These are phyloP conservation scores for Altica lythri DNA, from an alignment of 2,888 invertebrate genomes.

Conservation along the genomic window DNA sequence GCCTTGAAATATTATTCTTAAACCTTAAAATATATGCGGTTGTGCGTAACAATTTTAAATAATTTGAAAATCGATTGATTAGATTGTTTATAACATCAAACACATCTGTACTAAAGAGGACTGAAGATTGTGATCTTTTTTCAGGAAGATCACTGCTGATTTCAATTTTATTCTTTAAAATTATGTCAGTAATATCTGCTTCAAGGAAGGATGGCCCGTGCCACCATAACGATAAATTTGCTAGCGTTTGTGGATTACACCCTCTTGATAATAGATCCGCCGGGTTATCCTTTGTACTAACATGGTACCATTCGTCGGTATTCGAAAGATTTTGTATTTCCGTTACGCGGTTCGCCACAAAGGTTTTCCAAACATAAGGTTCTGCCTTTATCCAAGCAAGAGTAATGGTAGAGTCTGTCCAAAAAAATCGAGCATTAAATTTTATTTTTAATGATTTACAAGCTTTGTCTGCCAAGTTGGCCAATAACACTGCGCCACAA, in stretches of 20 bases:
- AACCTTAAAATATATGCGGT: too few species aligned
- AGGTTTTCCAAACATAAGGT: conserved; percentile 33
- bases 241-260: neutral
- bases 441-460: neutral
- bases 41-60: too few species aligned
- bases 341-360: conserved; percentile 31
- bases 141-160: too few species aligned
- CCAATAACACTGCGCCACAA: conserved; percentile 9
- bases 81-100: too few species aligned
- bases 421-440: conserved; percentile 2
- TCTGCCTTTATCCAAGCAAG: conserved; percentile 29
- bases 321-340: conserved; percentile 29
- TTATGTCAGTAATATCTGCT: too few species aligned
- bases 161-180: too few species aligned
- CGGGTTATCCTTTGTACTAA: conserved; percentile 17
- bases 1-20: too few species aligned
- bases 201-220: conserved; percentile 2
- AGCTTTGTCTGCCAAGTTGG: neutral
- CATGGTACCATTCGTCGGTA: conserved; percentile 29
- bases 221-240: neutral
- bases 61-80: too few species aligned
- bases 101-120: too few species aligned
- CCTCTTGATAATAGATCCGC: conserved; percentile 36
- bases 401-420: conserved; percentile 6
- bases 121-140: too few species aligned